A percentile compares a stretch with the other conserved stretches of the same genome.
Evolutionary conservation across 1,140 invertebrate genomes (phyloP).

Genomic region (Bombus confusus): DNA sequence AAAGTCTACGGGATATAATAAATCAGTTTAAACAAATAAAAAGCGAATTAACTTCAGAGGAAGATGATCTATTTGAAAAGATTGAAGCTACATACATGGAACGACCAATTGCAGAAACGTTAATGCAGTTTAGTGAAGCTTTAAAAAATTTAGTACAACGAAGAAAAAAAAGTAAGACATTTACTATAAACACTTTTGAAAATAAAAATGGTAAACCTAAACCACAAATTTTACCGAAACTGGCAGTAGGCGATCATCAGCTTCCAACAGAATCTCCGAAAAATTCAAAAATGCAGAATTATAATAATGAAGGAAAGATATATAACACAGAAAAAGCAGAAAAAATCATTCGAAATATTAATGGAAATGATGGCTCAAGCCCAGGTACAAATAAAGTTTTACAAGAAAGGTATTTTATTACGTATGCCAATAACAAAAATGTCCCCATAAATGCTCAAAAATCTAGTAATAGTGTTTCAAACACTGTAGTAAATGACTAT

Average conservation of each 20-base stretch:
- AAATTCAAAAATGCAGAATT: slow-evolving; percentile 12
- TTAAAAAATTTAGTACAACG: slow-evolving; percentile 75
- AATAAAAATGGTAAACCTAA: neutral
- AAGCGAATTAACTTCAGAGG: slow-evolving; percentile 75
- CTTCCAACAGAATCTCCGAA: neutral
- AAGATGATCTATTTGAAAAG: slow-evolving; percentile 75
- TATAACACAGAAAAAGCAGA: neutral
- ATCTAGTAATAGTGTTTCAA: slow-evolving; percentile 24
- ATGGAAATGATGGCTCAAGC: slow-evolving; percentile 18
- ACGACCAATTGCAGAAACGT: slow-evolving; percentile 76
- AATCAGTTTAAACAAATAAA: slow-evolving; percentile 77
- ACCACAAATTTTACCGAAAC: slow-evolving; percentile 11
- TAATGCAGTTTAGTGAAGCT: slow-evolving; percentile 77
- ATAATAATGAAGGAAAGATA: neutral
- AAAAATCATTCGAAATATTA: neutral
- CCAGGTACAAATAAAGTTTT: neutral
- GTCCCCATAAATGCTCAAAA: slow-evolving; percentile 27
- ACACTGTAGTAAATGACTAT: slow-evolving; percentile 18
- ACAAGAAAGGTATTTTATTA: slow-evolving; percentile 27
- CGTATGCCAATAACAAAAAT: slow-evolving; percentile 10
- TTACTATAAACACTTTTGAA: neutral
- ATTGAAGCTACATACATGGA: slow-evolving; percentile 75
- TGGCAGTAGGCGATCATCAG: neutral
- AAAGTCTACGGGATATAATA: slow-evolving; percentile 78
- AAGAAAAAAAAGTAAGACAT: slow-evolving; percentile 61